Percentiles rank a stretch among this genome's conserved stretches.
phyloP scores from a whole-genome alignment of 2,797 vertebrate genomes.

The Centroberyx gerrardi region DNA sequence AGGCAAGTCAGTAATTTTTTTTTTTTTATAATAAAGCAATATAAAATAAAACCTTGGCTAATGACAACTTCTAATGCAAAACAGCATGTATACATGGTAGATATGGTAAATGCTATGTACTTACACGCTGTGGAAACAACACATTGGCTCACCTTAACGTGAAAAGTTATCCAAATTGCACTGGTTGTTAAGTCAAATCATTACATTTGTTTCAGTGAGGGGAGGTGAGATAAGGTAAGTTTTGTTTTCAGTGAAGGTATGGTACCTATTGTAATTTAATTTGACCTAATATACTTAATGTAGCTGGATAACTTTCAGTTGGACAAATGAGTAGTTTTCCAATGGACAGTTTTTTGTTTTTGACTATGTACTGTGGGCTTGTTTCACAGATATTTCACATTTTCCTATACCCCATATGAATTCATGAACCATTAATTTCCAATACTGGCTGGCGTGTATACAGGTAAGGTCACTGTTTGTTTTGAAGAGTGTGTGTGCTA shows the following conservation, averaged over 20 bases:
- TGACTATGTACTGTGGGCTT: too few species aligned
- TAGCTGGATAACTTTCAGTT: slow-evolving; percentile 36
- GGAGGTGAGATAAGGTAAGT: slow-evolving; percentile 12
- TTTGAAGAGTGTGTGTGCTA: too few species aligned
- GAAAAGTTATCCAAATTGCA: slow-evolving; percentile 17
- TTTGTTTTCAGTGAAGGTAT: too few species aligned
- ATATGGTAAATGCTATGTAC: not conserved
- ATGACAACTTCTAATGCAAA: slow-evolving; percentile 28
- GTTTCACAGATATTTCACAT: slow-evolving; percentile 6
- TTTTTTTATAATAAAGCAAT: slow-evolving; percentile 30
- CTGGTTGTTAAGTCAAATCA: not conserved
- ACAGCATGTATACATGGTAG: slow-evolving; percentile 3
- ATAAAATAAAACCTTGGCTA: slow-evolving; percentile 28
- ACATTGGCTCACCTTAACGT: slow-evolving; percentile 18
- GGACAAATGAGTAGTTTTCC: not conserved
- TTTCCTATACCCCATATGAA: slow-evolving; percentile 1
- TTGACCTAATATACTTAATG: slow-evolving; percentile 11
- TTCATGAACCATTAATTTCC: not conserved
- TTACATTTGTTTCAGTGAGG: slow-evolving; percentile 23
- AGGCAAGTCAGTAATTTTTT: slow-evolving; percentile 51
- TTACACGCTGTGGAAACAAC: slow-evolving; percentile 11
- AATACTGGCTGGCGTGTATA: slow-evolving; percentile 5
- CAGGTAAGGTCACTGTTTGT: not conserved
- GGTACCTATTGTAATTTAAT: slow-evolving; percentile 41
- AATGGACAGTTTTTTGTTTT: too few species aligned